Evolutionary conservation across 2,113 vertebrate species (phyloP).

Genomic region (Colistium nudipinnis): DNA sequence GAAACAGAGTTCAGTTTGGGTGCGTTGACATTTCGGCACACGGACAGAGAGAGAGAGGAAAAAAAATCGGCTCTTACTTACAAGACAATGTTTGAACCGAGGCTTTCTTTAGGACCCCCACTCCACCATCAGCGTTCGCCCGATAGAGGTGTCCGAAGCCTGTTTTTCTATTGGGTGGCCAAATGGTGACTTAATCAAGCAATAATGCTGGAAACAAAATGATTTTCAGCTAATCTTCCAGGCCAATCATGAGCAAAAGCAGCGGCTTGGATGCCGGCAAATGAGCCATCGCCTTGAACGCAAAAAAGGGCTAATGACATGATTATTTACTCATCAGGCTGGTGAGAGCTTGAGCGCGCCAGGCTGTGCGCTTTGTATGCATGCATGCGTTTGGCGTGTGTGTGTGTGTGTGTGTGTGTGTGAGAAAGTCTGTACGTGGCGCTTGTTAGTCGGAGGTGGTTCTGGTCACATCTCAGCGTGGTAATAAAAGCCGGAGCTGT

Average conservation of each 20-base stretch:
- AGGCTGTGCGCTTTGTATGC: conserved; percentile 14
- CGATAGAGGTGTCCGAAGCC: conserved; percentile 43
- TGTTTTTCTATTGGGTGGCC: conserved; percentile 51
- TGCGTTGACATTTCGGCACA: neutral
- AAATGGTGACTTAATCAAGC: conserved; percentile 74
- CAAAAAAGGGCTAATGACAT: conserved; percentile 67
- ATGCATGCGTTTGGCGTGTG: conserved; percentile 30
- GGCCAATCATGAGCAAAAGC: conserved; percentile 75
- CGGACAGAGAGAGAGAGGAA: neutral
- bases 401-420: conserved; percentile 24
- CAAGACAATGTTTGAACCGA: conserved; percentile 8
- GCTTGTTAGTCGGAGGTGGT: neutral
- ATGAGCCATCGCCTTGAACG: conserved; percentile 66
- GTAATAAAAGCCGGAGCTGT: conserved; percentile 73
- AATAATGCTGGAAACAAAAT: conserved; percentile 67
- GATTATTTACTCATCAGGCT: conserved; percentile 78
- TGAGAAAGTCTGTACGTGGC: conserved; percentile 16
- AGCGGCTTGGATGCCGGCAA: conserved; percentile 70
- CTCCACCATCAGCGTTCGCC: conserved; percentile 1
- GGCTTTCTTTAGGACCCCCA: conserved; percentile 51
- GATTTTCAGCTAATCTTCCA: conserved; percentile 74
- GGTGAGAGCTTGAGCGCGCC: neutral
- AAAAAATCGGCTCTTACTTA: too few species aligned
- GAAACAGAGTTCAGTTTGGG: conserved; percentile 3
- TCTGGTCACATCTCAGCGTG: conserved; percentile 69